phyloP scores from a whole-genome alignment of 92 coral and sea anemone species.

The Ricordea florida region DNA sequence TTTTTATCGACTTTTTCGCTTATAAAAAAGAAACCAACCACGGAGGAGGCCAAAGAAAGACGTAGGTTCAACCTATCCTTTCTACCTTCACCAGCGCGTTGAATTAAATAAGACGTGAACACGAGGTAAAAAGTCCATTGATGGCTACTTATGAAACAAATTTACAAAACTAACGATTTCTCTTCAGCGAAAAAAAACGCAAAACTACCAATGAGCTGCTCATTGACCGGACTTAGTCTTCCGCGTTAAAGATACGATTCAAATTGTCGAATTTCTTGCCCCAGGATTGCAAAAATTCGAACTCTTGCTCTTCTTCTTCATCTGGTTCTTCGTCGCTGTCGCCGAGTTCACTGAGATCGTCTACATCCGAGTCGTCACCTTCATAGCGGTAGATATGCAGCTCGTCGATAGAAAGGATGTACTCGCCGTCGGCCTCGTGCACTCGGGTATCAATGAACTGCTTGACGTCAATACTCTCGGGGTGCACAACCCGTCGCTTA shows the following conservation, averaged over 20 bases:
- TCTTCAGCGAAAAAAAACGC: too few species aligned
- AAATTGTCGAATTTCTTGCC: slow-evolving; percentile 92
- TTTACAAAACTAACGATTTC: too few species aligned
- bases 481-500: slow-evolving; percentile 58
- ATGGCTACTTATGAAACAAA: too few species aligned
- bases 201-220: too few species aligned
- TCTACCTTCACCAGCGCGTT: too few species aligned
- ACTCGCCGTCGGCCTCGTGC: slow-evolving; percentile 91
- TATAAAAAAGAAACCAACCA: too few species aligned
- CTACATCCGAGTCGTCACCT: slow-evolving; percentile 96
- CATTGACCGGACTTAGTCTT: slow-evolving; percentile 22
- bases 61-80: too few species aligned
- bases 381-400: slow-evolving; percentile 88
- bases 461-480: slow-evolving; percentile 91
- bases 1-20: too few species aligned
- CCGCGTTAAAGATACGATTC: slow-evolving; percentile 89
- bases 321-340: slow-evolving; percentile 89
- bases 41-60: too few species aligned
- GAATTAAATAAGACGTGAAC: too few species aligned
- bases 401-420: slow-evolving; percentile 81
- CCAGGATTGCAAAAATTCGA: slow-evolving; percentile 91
- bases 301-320: slow-evolving; percentile 90
- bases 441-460: slow-evolving; percentile 93
- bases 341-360: slow-evolving; percentile 92
- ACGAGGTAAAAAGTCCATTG: too few species aligned